These are phyloP conservation scores for Melanotaenia trifasciata DNA, from an alignment of 2,797 vertebrate species.

Conservation along the genomic window DNA sequence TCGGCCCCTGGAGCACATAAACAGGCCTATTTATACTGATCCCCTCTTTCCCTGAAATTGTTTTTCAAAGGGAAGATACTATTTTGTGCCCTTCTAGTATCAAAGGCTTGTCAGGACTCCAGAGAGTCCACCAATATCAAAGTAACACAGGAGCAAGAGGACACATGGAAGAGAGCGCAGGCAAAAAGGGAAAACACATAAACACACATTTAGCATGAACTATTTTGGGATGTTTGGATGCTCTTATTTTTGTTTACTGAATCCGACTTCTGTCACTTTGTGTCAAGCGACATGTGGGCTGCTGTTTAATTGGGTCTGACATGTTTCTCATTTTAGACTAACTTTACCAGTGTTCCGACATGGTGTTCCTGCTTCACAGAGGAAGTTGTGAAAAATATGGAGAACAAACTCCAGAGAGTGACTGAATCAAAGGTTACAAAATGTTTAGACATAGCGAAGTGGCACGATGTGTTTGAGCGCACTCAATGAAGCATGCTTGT, in stretches of 20 bases:
- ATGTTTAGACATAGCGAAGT: slow-evolving; percentile 75
- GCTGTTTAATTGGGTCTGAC: slow-evolving; percentile 80
- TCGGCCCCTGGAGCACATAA: slow-evolving; percentile 82
- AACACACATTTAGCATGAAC: slow-evolving; percentile 74
- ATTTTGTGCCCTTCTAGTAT: slow-evolving; percentile 84
- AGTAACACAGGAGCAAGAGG: slow-evolving; percentile 79
- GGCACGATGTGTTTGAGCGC: slow-evolving; percentile 35
- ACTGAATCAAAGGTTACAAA: slow-evolving; percentile 84
- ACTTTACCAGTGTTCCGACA: slow-evolving; percentile 83
- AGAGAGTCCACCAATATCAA: slow-evolving; percentile 83
- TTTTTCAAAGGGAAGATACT: slow-evolving; percentile 87
- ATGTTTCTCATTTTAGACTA: slow-evolving; percentile 80
- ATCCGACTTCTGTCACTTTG: slow-evolving; percentile 79
- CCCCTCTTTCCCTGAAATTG: slow-evolving; percentile 82
- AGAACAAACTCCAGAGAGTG: slow-evolving; percentile 77
- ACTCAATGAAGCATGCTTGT: slow-evolving; percentile 36
- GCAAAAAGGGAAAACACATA: slow-evolving; percentile 46
- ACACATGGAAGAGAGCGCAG: slow-evolving; percentile 68
- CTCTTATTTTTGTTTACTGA: slow-evolving; percentile 83
- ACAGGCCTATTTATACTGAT: slow-evolving; percentile 86
- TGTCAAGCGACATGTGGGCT: slow-evolving; percentile 71
- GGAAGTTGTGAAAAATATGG: slow-evolving; percentile 76
- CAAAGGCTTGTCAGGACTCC: slow-evolving; percentile 79
- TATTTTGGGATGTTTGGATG: slow-evolving; percentile 80
- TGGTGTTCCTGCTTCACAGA: slow-evolving; percentile 77